Base-by-base conservation (phyloP, 2,888 invertebrate species). In the Heliconius aoede region DNA sequence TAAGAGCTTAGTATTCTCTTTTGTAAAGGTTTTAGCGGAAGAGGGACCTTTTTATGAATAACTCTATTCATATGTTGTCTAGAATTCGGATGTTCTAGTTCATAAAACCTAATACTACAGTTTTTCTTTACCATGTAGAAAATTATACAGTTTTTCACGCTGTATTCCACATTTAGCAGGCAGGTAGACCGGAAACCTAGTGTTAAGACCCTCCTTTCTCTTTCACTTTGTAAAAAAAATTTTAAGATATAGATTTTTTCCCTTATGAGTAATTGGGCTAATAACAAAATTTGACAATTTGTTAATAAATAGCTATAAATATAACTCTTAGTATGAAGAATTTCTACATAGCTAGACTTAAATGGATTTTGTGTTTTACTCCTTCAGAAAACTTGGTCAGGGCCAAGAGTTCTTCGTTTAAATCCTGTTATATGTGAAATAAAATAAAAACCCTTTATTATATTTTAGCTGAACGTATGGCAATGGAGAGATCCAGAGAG, bases 401-500 rank as follows among this genome's bases (percentile, higher is more conserved):
- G 21, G 21, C n/a, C n/a, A 51, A 7, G 7, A n/a, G n/a, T 51
- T 3, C 21, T 55, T 9, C 1, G 11, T 9, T 55, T 9, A n/a
- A 3, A 55, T 55, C n/a, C 11, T n/a, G 11, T n/a, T 9, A 55
- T 9, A 64, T 21, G 18, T 11, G n/a, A 32, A n/a, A n/a, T 11
- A 32, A 26, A 67, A 18, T 21, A 13, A 26, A 8, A n/a, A 4
- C 15, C 9, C 11, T 13, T 36, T 32, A 11, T n/a, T 64, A 32
- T n/a, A 28, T 64, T 67, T n/a, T 46, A 84, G 83, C 99, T 0
- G 99, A 99, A 87, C 98, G 99, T 88, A 99, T 99, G 98, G 98
- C 98, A 21, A 97, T 98, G 88, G 99, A 99, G 89, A 94, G 99
- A 36, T 98, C 98, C 62, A 96, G 99, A 55, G 99, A 99, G 85